Conservation (phyloP, 2,888 invertebrate species). For the Fragum whitleyi region DNA sequence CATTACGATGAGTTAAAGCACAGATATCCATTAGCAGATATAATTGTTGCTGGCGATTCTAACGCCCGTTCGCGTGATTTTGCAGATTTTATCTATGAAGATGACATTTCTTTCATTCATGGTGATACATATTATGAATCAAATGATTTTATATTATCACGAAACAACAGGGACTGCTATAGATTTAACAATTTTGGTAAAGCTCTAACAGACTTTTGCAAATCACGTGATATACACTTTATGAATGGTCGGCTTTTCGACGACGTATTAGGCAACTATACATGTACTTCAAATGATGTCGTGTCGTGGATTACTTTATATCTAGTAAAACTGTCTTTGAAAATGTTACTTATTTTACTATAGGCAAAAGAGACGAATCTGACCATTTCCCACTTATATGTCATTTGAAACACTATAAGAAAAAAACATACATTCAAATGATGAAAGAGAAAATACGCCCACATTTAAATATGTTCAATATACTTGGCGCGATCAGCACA, state of each 20-base stretch:
- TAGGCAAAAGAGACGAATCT: conserved; percentile 20
- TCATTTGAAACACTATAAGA: background rate
- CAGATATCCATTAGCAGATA: conserved; percentile 12
- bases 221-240: conserved; percentile 4
- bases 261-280: background rate
- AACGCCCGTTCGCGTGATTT: conserved; percentile 27
- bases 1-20: conserved; percentile 15
- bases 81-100: conserved; percentile 29
- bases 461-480: background rate
- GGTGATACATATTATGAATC: conserved; percentile 13
- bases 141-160: background rate
- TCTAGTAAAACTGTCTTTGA: background rate
- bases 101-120: conserved; percentile 19
- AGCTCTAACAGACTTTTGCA: conserved; percentile 12
- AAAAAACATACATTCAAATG: background rate
- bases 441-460: too few relatives aligned
- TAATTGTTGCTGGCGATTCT: conserved; percentile 33
- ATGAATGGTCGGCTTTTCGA: conserved; percentile 12
- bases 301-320: conserved; percentile 11
- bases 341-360: background rate
- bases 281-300: conserved; percentile 1
- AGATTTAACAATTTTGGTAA: conserved; percentile 14
- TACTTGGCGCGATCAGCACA: background rate
- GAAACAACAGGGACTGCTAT: background rate
- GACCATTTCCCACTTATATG: conserved; percentile 27